Evolutionary conservation across 1,140 invertebrate genomes (phyloP).

Genomic region (Eueides isabella): DNA sequence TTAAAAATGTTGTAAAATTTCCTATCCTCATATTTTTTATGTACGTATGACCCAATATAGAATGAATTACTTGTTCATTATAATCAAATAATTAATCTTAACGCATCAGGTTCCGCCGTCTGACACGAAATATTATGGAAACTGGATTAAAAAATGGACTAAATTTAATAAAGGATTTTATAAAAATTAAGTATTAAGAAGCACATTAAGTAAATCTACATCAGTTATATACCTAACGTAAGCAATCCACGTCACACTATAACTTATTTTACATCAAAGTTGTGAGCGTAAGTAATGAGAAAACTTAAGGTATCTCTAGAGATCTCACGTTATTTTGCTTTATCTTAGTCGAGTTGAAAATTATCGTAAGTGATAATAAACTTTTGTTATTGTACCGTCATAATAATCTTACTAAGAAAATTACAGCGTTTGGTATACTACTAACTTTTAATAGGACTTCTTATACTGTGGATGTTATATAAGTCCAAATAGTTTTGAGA

Average conservation of each 20-base stretch:
- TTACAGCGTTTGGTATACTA: not conserved
- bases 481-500: not conserved
- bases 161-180: not conserved
- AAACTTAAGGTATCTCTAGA: conserved; percentile 40
- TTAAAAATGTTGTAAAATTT: no score
- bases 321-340: conserved; percentile 24
- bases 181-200: not conserved
- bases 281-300: conserved; percentile 41
- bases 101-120: no score
- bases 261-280: conserved; percentile 39
- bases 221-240: conserved; percentile 15
- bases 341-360: conserved; percentile 29
- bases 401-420: not conserved
- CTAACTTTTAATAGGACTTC: not conserved
- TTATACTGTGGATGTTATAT: not conserved
- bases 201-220: not conserved
- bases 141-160: no score
- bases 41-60: no score
- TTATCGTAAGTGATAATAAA: conserved; percentile 39
- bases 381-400: not conserved
- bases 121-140: no score
- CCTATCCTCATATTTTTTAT: no score
- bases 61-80: no score
- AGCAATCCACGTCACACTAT: conserved; percentile 37
- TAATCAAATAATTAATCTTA: no score